Evolutionary conservation across 2,888 invertebrate genomes (phyloP), one percentile per base, ranked within the genome.

Genomic region (Mayetiola destructor): DNA sequence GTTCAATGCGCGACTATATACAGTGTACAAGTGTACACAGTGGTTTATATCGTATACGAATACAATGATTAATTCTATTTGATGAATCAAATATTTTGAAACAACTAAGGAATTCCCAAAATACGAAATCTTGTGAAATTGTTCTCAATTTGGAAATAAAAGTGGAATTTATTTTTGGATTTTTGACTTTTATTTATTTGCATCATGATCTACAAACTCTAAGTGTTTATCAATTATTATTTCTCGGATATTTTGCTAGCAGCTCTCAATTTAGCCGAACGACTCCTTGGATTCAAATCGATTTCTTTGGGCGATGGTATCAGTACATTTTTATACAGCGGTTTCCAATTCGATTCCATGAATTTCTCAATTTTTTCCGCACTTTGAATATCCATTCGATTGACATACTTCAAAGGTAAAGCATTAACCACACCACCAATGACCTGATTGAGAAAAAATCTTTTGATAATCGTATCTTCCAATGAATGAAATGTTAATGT

Each of bases 381-480:
- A 57, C 80, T 76, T 62, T 82, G 79, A 16, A 76, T 75, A 56
- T 80, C 68, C 53, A 76, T 73, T 57, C 81, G 79, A 67, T 80
- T 84, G 14, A 77, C 73, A 65, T 84, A 89, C 65, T 84, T 85
- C 36, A 88, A 71, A 0, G 87, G 82, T 16, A 88, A 67, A 1
- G 79, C 78, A 69, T 85, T 88, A 0, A 84, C 80, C 5, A 80
- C 71, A 63, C 84, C 82, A 66, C 86, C 82, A 21, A 82, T 75
- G 39, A 86, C 75, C 66, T 88, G 84, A 1, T 89, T 89, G 58
- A 79, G 76, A 21, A 96, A 76, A 69, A 94, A 92, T 10, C 93
- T 77, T 69, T 96, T 96, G 0, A 95, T 85, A 61, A 96, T 87
- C 1, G 86, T 86, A 69, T 96, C 96, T 76, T 96, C 94, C 23